A percentile compares a stretch with the other conserved stretches of the same genome.
Evolutionary conservation across 2,797 vertebrate species (phyloP).

Genomic region (Hydrocynus forskahlii): DNA sequence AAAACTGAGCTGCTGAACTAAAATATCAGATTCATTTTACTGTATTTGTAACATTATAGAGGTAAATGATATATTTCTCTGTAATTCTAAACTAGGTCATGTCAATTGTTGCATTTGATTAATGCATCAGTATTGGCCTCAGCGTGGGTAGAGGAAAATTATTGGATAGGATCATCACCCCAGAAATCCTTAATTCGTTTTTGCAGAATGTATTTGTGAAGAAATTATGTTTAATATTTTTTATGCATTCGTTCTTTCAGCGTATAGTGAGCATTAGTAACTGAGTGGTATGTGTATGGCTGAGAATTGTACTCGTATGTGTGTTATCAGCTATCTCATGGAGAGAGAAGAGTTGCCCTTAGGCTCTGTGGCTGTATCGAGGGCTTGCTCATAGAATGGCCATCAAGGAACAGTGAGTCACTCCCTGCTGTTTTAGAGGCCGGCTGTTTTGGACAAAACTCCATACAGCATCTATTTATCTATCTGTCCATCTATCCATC

Average conservation of each 20-base stretch:
- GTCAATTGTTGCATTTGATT: no score
- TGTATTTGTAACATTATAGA: no score
- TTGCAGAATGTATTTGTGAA: not conserved
- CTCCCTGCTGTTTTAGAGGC: constrained; percentile 1
- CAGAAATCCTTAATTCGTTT: no score
- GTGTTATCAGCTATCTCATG: constrained; percentile 18
- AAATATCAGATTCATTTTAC: no score
- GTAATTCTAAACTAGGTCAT: no score
- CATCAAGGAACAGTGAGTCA: constrained; percentile 26
- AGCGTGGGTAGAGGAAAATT: no score
- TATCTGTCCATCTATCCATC: no score
- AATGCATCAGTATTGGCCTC: no score
- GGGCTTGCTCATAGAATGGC: constrained; percentile 27
- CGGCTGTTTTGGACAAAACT: not conserved
- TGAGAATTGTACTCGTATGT: not conserved
- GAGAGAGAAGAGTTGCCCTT: not conserved
- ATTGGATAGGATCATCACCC: no score
- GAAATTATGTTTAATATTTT: not conserved
- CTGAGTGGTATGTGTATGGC: not conserved
- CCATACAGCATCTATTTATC: no score
- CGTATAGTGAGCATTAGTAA: not conserved
- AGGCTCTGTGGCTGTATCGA: not conserved
- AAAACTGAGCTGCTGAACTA: no score
- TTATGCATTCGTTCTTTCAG: not conserved
- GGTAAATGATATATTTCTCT: no score